Conservation (phyloP, 2,797 vertebrate species). For the Phrynocephalus forsythii region DNA sequence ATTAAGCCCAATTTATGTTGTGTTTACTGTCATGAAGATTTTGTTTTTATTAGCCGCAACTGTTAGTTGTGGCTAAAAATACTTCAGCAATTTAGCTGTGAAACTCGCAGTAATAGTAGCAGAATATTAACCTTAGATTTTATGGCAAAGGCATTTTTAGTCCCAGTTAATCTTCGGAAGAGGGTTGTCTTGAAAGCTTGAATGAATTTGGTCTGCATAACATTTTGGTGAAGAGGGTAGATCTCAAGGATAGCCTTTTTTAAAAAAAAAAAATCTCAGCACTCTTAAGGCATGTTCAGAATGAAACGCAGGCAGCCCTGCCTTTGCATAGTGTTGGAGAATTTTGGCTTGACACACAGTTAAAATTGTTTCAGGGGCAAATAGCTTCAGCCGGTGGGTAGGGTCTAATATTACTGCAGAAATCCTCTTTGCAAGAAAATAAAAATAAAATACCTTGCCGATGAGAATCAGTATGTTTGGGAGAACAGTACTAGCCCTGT, state of each 20-base stretch:
- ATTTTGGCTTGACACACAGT: not conserved
- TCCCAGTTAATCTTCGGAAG: not conserved
- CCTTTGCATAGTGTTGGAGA: not conserved
- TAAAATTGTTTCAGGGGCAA: not conserved
- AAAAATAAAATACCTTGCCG: not conserved
- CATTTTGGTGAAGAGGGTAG: not conserved
- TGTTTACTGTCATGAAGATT: conserved; percentile 3
- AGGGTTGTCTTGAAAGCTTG: not conserved
- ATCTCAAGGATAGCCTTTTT: not conserved
- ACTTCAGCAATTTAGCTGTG: no score
- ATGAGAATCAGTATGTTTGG: not conserved
- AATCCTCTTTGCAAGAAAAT: not conserved
- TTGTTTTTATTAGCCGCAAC: not conserved
- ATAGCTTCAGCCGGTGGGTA: not conserved
- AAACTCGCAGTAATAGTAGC: not conserved
- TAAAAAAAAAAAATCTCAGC: not conserved
- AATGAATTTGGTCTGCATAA: not conserved
- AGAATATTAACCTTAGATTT: not conserved
- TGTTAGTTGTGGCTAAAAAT: not conserved
- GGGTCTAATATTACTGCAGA: not conserved
- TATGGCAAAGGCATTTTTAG: not conserved
- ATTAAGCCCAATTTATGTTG: not conserved
- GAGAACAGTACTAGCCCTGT: not conserved
- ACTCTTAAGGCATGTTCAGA: not conserved
- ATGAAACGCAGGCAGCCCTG: not conserved